Base-by-base conservation (phyloP, 2,113 vertebrate species). In the Microtus montanus region DNA sequence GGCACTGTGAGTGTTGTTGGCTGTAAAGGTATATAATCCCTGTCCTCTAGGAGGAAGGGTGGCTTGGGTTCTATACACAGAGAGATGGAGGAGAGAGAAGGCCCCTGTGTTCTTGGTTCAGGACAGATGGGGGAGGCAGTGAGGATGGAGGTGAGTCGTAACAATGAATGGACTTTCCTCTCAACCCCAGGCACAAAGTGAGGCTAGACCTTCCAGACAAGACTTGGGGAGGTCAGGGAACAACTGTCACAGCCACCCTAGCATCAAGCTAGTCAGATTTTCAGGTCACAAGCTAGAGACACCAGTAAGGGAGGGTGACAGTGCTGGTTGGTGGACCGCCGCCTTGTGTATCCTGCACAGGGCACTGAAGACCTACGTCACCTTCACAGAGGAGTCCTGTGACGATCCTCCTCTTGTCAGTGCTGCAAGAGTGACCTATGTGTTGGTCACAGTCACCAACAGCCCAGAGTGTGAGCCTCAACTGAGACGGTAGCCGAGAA, bases 261-360 rank as follows among this genome's bases (percentile, higher is more conserved):
- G 64, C 28, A 4, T 64, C 20, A 41, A n/a, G 17, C 47, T 41
- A 26, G 30, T 15, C 1, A 17, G n/a, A 38, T n/a, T 54, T 38
- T 9, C 1, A 4, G 15, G 47, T 22, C 80, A 71, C 5, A 1
- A 64, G 30, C 22, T 19, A 14, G 71, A 70, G 9, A 52, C n/a
- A 74, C 30, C 64, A 66, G 63, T 13, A 8, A 64, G 75, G 61
- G 47, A 74, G 15, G 49, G 10, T 41, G 78, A 28, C 20, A 11
- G 3, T 2, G 0, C 22, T 3, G 10, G n/a, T 9, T 0, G 2
- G 41, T 0, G 0, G 70, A 9, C 44, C 64, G 20, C 22, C 1
- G 3, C 2, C 0, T 28, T 70, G 24, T 68, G 28, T 1, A 30
- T 14, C 52, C 52, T 66, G 22, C 0, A 10, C 1, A 2, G 2